Base-by-base conservation (phyloP, 2,113 vertebrate species). In the Morphnarchus princeps region DNA sequence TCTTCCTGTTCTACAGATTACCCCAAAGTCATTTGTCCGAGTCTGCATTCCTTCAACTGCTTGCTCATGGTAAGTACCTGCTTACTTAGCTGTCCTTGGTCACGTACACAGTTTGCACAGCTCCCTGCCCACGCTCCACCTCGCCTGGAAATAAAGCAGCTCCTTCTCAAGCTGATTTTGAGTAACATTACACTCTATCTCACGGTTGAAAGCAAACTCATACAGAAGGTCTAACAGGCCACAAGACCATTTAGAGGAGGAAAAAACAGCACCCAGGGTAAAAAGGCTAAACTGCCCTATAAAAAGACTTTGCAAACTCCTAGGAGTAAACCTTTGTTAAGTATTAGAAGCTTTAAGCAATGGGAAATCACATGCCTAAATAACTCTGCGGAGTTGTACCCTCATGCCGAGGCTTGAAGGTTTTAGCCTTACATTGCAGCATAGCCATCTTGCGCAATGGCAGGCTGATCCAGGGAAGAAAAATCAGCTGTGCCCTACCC, bases 61-160 rank as follows among this genome's bases (percentile, higher is more conserved):
- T 90, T 89, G 95, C 86, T 95, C 54, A 92, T 18, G 76, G 59
- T 74, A 89, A 95, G 87, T 78, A 94, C 95, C 94, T 95, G 94
- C 92, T 94, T 95, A 71, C 59, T 93, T 70, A 93, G 94, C 97
- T 92, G 94, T 63, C 93, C 91, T 55, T 9, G 16, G 92, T 96
- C 96, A 97, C 96, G 86, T 95, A 95, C 8, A 2, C 95, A 89
- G 82, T 67, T 36, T 17, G 25, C 73, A 40, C 47, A 95, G 82
- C 82, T 94, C 81, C 82, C 84, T 95, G 89, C 85, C 90, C 87
- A 86, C 3, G 3, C 86, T 91, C 47, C 0, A 0, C 73, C 71
- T 42, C 1, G 18, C 67, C 55, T 81, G 79, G 28, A 77, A 85
- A 69, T 21, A 43, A 61, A 71, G 71, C 85, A 92, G 90, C 63